Evolutionary conservation across 2,888 invertebrate species (phyloP).

Genomic region (Drosophila acutilabella): DNA sequence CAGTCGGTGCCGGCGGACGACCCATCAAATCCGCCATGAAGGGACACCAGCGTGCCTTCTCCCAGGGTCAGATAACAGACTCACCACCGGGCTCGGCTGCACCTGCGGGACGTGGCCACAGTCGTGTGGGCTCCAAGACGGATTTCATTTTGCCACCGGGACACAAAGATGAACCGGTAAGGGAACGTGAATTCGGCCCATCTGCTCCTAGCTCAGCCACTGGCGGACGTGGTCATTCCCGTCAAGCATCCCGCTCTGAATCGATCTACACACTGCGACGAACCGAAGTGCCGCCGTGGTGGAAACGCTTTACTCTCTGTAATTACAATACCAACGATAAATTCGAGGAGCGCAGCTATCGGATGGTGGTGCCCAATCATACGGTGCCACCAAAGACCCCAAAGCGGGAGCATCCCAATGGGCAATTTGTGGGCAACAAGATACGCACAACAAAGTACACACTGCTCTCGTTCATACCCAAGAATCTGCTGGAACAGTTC

Average conservation of each 20-base stretch:
- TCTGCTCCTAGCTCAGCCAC: constrained; percentile 86
- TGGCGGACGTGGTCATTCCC: constrained; percentile 89
- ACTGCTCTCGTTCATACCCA: constrained; percentile 95
- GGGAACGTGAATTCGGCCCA: constrained; percentile 86
- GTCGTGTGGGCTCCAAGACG: constrained; percentile 93
- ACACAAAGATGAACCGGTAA: constrained; percentile 91
- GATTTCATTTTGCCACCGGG: constrained; percentile 95
- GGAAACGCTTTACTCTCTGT: constrained; percentile 89
- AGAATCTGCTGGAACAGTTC: constrained; percentile 98
- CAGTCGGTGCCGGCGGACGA: constrained; percentile 85
- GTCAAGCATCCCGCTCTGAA: constrained; percentile 95
- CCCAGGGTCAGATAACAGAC: constrained; percentile 94
- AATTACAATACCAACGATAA: constrained; percentile 88
- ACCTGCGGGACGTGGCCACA: constrained; percentile 88
- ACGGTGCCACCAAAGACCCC: constrained; percentile 93
- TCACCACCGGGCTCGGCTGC: constrained; percentile 79
- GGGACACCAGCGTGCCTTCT: constrained; percentile 93
- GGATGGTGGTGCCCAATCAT: constrained; percentile 93
- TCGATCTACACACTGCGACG: constrained; percentile 95
- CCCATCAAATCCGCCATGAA: constrained; percentile 91
- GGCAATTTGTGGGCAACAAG: constrained; percentile 92
- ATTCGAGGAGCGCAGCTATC: constrained; percentile 89
- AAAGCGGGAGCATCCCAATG: constrained; percentile 92
- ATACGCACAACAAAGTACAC: constrained; percentile 98
- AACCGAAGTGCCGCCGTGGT: constrained; percentile 89